phyloP scores from a whole-genome alignment of 2,888 invertebrate species.

The Acrocyrtus sp. region DNA sequence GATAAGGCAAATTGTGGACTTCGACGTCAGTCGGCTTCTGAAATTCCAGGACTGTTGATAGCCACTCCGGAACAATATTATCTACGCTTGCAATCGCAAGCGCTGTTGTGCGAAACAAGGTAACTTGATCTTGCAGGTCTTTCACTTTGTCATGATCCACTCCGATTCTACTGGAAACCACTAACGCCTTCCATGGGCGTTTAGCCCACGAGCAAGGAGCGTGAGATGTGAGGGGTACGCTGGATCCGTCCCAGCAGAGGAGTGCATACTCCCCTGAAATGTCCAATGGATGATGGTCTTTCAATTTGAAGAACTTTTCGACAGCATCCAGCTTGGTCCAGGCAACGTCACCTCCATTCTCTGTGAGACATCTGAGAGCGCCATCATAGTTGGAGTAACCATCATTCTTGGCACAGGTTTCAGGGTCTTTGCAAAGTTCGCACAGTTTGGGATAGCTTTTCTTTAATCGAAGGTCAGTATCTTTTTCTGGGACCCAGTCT shows the following conservation, averaged over 20 bases:
- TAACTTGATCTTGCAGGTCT: slow-evolving; percentile 50
- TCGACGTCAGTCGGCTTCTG: slow-evolving; percentile 19
- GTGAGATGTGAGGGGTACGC: slow-evolving; percentile 35
- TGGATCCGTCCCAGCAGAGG: slow-evolving; percentile 57
- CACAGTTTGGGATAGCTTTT: slow-evolving; percentile 78
- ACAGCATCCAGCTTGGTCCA: slow-evolving; percentile 64
- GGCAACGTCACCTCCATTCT: slow-evolving; percentile 69
- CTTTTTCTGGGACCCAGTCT: slow-evolving; percentile 78
- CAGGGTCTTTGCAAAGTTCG: slow-evolving; percentile 74
- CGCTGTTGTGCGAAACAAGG: slow-evolving; percentile 23
- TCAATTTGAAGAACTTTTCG: slow-evolving; percentile 51
- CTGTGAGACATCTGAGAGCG: slow-evolving; percentile 67
- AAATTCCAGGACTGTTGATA: slow-evolving; percentile 37
- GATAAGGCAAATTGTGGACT: slow-evolving; percentile 29
- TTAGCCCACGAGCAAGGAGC: slow-evolving; percentile 57
- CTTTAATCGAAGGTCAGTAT: slow-evolving; percentile 75
- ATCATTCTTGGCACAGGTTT: slow-evolving; percentile 73
- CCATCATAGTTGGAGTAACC: slow-evolving; percentile 68
- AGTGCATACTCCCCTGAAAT: slow-evolving; percentile 43
- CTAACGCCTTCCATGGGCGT: slow-evolving; percentile 50
- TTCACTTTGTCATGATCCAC: slow-evolving; percentile 7
- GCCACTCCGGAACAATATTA: slow-evolving; percentile 37
- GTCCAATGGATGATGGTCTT: slow-evolving; percentile 9
- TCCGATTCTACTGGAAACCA: slow-evolving; percentile 44
- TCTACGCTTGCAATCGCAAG: neutral